Conservation (phyloP, 2,888 invertebrate genomes). For the Cantharis rustica region DNA sequence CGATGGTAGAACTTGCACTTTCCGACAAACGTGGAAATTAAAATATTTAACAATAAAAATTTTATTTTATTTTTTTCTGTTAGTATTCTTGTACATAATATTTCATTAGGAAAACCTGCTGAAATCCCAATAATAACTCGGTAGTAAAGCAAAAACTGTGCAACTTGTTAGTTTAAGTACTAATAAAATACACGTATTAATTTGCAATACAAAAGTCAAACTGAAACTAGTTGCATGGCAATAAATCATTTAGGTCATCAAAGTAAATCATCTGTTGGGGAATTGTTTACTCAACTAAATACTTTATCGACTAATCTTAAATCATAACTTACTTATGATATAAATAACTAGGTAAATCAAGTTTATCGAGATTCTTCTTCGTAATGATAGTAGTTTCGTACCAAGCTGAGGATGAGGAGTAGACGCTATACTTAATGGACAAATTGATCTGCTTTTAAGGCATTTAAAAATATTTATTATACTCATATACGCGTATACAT, state of each 20-base stretch:
- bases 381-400: background rate
- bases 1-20: background rate
- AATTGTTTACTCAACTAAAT: slow-evolving; percentile 39
- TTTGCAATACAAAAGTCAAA: background rate
- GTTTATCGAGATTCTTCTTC: background rate
- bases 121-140: background rate
- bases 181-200: slow-evolving; percentile 2
- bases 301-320: slow-evolving; percentile 34
- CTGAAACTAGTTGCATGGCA: slow-evolving; percentile 2
- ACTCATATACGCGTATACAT: background rate
- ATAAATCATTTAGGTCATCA: slow-evolving; percentile 26
- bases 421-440: background rate
- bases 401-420: background rate
- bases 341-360: background rate
- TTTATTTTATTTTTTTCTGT: no score
- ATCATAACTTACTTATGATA: slow-evolving; percentile 24
- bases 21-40: background rate
- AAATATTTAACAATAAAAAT: background rate
- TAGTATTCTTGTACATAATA: background rate
- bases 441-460: background rate
- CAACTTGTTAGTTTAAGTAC: slow-evolving; percentile 10
- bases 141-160: slow-evolving; percentile 1
- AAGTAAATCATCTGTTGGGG: slow-evolving; percentile 35
- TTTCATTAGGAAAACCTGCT: background rate
- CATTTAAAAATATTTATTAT: background rate